Evolutionary conservation across 2,888 invertebrate species (phyloP).

Genomic region (Pherbina coryleti): DNA sequence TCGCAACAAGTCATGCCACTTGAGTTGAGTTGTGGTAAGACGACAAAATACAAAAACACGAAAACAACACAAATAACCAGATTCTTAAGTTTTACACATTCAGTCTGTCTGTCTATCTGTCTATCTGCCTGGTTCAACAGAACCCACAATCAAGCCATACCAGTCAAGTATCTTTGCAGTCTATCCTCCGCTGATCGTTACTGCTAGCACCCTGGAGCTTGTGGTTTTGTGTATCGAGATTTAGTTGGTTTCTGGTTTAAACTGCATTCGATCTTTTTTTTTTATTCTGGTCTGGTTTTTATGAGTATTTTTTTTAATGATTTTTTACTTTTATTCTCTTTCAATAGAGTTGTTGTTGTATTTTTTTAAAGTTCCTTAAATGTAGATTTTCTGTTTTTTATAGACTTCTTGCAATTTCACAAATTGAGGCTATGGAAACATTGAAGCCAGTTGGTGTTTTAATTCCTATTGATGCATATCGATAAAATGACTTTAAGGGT

Average conservation of each 20-base stretch:
- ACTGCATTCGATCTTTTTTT: neutral
- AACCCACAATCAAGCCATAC: neutral
- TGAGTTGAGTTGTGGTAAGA: too few relatives aligned
- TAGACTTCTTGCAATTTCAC: neutral
- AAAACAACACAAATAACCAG: neutral
- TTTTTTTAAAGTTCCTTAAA: neutral
- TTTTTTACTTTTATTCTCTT: neutral
- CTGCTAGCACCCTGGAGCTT: neutral
- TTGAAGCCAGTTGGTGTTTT: too few relatives aligned
- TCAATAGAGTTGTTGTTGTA: neutral
- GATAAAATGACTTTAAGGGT: too few relatives aligned
- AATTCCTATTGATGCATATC: too few relatives aligned
- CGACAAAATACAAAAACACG: neutral
- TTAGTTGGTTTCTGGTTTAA: neutral
- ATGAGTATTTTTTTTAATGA: neutral
- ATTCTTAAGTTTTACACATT: neutral
- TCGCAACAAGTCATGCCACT: too few relatives aligned
- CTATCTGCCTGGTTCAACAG: neutral
- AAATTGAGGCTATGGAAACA: too few relatives aligned
- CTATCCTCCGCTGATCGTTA: neutral
- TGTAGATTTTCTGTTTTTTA: neutral
- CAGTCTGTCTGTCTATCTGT: neutral
- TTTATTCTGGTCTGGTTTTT: neutral
- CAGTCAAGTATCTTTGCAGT: neutral
- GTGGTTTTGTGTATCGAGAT: neutral